Base-by-base conservation (phyloP, 2,888 invertebrate species). In the Poecilobothrus nobilitatus region DNA sequence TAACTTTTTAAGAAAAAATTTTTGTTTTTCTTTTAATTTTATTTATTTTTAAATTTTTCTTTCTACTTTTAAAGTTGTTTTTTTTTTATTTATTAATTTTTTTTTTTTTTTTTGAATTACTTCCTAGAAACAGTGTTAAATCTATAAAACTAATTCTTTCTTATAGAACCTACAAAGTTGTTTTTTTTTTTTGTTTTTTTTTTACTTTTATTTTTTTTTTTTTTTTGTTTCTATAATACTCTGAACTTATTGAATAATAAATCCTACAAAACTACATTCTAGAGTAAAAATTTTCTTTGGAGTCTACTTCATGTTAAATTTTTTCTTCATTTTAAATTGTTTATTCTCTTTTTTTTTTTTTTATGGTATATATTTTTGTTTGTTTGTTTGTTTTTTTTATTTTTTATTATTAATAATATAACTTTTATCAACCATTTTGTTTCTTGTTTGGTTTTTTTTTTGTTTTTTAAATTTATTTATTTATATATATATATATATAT, bases 241-340 rank as follows among this genome's bases (percentile, higher is more conserved):
- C 53, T 53, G 18, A 53, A 53, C 53, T 53, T 53, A 53, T 53
- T 53, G 53, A 18, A 53, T 53, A 53, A 53, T 53, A 53, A 53
- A 18, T 53, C 18, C 53, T 53, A 53, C 53, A 53, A 53, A 53
- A 53, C 53, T 53, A 53, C 53, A 53, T 18, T 53, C 53, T 53
- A 53, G 53, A 53, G 53, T 53, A 53, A 53, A 53, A 53, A 53
- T 53, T 53, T 53, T 53, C 53, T 53, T 53, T 53, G 53, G 53
- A 53, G 53, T 53, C 53, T 53, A 53, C 53, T 53, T 53, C 12
- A 27, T 37, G 6, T 53, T 53, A 53, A 53, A 53, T 18, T 53
- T 41, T 15, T 53, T 18, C 18, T 53, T 53, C 15, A 53, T 53
- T 53, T 41, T 41, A 12, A 27, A 27, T 41, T 41, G 9, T 41